Conservation (phyloP, 2,797 vertebrate genomes). For the Balearica regulorum region DNA sequence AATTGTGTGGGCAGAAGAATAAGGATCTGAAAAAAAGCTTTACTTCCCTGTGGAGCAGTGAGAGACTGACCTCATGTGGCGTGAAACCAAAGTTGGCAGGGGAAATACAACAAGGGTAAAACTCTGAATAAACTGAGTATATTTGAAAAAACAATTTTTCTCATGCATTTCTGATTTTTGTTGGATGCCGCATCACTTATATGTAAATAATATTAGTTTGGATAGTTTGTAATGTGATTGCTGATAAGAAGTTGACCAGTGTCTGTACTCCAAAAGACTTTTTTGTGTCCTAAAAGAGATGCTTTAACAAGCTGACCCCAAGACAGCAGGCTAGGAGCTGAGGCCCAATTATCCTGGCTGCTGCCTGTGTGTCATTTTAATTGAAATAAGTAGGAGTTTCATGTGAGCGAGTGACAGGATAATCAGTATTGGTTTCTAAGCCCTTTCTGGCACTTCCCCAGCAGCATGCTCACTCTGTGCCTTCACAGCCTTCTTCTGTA, state of each 20-base stretch:
- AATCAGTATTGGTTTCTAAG: slow-evolving; percentile 31
- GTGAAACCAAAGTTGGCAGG: neutral
- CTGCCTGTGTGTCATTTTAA: slow-evolving; percentile 24
- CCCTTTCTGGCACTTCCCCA: slow-evolving; percentile 2
- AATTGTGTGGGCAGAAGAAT: neutral
- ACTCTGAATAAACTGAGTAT: neutral
- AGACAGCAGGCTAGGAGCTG: neutral
- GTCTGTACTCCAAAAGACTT: neutral
- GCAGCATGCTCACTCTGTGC: neutral
- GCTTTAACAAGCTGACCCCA: slow-evolving; percentile 23
- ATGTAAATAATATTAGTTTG: neutral
- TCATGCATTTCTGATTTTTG: neutral
- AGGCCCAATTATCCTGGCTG: neutral
- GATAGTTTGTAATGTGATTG: neutral
- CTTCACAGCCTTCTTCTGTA: neutral
- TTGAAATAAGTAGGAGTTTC: slow-evolving; percentile 41
- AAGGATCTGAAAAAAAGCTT: neutral
- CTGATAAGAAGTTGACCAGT: neutral
- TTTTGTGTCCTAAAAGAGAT: neutral
- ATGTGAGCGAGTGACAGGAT: neutral
- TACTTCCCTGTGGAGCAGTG: neutral
- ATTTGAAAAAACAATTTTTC: neutral
- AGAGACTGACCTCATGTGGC: slow-evolving; percentile 65
- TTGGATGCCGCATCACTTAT: neutral
- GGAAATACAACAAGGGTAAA: neutral